Conservation (phyloP, 2,888 invertebrate species). For the Leptodirus hochenwartii region DNA sequence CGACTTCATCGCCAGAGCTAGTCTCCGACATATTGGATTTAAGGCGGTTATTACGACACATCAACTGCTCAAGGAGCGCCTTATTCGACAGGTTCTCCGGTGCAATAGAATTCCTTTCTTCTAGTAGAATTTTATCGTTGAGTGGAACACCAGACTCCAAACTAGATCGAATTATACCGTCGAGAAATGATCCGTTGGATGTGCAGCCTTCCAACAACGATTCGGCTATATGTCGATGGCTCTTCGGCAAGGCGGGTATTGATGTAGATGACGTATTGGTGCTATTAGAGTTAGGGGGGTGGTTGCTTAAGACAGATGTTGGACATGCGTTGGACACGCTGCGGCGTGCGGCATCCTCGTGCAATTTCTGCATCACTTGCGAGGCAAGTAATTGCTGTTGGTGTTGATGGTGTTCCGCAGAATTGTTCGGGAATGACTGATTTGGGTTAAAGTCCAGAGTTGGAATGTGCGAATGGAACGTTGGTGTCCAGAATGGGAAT, state of each 20-base stretch:
- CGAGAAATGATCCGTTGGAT: constrained; percentile 61
- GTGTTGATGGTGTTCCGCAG: constrained; percentile 20
- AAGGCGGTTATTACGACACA: constrained; percentile 40
- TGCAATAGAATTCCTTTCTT: constrained; percentile 30
- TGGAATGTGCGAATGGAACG: constrained; percentile 25
- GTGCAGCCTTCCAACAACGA: constrained; percentile 43
- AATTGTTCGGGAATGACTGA: background rate
- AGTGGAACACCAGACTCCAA: constrained; percentile 47
- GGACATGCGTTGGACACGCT: constrained; percentile 14
- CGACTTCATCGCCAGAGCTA: constrained; percentile 32
- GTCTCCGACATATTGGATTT: constrained; percentile 21
- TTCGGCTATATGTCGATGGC: constrained; percentile 41
- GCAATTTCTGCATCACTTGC: constrained; percentile 62
- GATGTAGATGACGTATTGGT: constrained; percentile 14
- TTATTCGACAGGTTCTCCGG: constrained; percentile 38
- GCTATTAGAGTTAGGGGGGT: too few species aligned
- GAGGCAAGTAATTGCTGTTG: constrained; percentile 55
- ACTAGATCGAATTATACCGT: constrained; percentile 68
- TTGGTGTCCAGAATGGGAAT: constrained; percentile 63
- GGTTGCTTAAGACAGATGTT: constrained; percentile 7
- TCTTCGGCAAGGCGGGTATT: constrained; percentile 24
- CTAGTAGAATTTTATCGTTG: constrained; percentile 30
- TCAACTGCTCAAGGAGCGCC: constrained; percentile 45
- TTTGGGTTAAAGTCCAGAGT: constrained; percentile 3
- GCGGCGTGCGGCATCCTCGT: constrained; percentile 37